A percentile compares a stretch with the other conserved stretches of the same genome.
Evolutionary conservation across 2,797 vertebrate genomes (phyloP).

Genomic region (Telmatherina bonti): DNA sequence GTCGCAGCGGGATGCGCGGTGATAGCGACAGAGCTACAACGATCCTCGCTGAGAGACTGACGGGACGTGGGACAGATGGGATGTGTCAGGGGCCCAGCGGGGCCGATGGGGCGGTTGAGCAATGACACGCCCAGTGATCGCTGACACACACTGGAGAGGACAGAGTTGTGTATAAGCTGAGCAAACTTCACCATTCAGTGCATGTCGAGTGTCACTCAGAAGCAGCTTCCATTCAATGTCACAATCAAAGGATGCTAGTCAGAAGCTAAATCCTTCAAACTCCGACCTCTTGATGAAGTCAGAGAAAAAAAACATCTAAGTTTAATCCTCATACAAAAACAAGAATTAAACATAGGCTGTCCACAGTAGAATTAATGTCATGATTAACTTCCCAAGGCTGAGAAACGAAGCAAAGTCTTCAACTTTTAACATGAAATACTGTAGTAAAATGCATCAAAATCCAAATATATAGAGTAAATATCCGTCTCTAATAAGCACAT

Average conservation of each 20-base stretch:
- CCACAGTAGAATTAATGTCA: slow-evolving; percentile 27
- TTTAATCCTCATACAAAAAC: slow-evolving; percentile 49
- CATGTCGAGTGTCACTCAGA: slow-evolving; percentile 13
- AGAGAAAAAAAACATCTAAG: slow-evolving; percentile 43
- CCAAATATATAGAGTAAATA: slow-evolving; percentile 19
- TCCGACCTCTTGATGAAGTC: slow-evolving; percentile 45
- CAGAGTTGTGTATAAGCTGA: neutral
- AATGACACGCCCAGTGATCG: slow-evolving; percentile 22
- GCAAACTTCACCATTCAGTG: neutral
- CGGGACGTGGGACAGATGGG: slow-evolving; percentile 29
- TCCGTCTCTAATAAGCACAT: slow-evolving; percentile 45
- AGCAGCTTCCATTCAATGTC: slow-evolving; percentile 21
- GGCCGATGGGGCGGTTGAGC: slow-evolving; percentile 13
- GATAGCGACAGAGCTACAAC: slow-evolving; percentile 24
- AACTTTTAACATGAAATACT: slow-evolving; percentile 11
- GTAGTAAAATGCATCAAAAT: slow-evolving; percentile 3
- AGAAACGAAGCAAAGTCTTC: neutral
- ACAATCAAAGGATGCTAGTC: slow-evolving; percentile 40
- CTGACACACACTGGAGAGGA: slow-evolving; percentile 6
- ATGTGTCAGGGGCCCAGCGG: slow-evolving; percentile 37
- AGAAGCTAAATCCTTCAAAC: slow-evolving; percentile 49
- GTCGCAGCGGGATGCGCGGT: slow-evolving; percentile 13
- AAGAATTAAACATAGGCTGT: slow-evolving; percentile 39
- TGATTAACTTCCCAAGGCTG: slow-evolving; percentile 30
- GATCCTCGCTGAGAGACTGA: slow-evolving; percentile 59